Evolutionary conservation across 2,888 invertebrate genomes (phyloP).

Genomic region (Baronia brevicornis): DNA sequence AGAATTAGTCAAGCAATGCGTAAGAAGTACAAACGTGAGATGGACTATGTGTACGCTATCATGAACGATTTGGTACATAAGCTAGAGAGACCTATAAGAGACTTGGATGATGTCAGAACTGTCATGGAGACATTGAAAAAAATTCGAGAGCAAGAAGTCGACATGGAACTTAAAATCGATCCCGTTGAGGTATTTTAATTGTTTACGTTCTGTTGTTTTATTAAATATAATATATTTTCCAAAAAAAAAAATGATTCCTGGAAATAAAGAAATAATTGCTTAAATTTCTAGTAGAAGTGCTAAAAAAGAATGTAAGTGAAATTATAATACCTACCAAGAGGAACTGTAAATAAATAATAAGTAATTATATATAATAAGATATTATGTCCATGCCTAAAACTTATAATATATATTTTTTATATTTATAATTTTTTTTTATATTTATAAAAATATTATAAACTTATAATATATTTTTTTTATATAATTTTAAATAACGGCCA

Average conservation of each 20-base stretch:
- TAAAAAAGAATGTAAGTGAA: too few species aligned
- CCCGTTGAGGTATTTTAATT: conserved; percentile 86
- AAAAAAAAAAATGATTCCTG: conserved; percentile 2
- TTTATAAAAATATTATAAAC: neutral
- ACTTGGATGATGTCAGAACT: conserved; percentile 94
- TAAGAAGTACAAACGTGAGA: conserved; percentile 91
- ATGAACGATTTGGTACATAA: conserved; percentile 95
- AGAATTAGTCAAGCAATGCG: conserved; percentile 91
- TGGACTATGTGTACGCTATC: conserved; percentile 94
- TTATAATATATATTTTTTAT: too few species aligned
- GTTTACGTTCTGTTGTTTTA: neutral
- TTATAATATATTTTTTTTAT: too few species aligned
- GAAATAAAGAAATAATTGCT: too few species aligned
- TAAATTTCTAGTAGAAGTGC: too few species aligned
- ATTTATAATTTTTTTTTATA: neutral
- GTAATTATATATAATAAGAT: too few species aligned
- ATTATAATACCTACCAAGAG: too few species aligned
- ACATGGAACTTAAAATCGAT: conserved; percentile 94
- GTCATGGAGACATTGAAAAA: conserved; percentile 96
- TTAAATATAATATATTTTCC: neutral
- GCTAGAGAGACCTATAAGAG: conserved; percentile 89
- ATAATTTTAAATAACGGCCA: too few species aligned
- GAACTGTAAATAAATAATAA: too few species aligned
- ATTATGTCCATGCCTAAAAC: too few species aligned
- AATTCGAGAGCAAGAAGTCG: conserved; percentile 95